Percentiles rank a stretch among this genome's conserved stretches.
Conservation (phyloP, 1,140 invertebrate genomes). For the Procambarus clarkii region DNA sequence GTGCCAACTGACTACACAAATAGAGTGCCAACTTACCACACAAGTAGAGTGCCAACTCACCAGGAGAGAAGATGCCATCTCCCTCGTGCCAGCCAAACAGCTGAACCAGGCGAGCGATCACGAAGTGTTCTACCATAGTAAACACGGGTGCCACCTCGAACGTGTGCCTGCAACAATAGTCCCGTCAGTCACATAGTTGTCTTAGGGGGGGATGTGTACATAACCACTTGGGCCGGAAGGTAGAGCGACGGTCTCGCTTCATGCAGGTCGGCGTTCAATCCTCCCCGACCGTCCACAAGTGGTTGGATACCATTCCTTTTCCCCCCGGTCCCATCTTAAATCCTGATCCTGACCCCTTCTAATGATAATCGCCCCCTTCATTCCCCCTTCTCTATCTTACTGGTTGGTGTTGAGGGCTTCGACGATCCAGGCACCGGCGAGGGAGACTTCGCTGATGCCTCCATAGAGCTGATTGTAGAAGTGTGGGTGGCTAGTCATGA, state of each 20-base stretch:
- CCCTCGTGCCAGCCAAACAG: constrained; percentile 47
- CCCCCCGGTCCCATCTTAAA: no score
- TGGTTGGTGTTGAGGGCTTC: constrained; percentile 91
- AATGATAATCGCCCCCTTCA: background rate
- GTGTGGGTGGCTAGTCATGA: constrained; percentile 83
- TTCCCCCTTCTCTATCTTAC: background rate
- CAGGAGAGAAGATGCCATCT: constrained; percentile 48
- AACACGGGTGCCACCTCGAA: constrained; percentile 42
- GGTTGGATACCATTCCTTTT: no score
- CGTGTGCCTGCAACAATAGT: constrained; percentile 10
- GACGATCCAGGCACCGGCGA: constrained; percentile 89
- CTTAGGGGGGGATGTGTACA: background rate
- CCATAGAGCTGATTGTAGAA: constrained; percentile 87
- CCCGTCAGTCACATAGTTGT: background rate
- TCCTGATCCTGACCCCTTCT: no score
- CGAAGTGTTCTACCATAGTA: constrained; percentile 24
- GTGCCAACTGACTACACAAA: no score
- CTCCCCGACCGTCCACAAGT: no score
- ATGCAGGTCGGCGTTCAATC: no score
- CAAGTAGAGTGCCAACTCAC: background rate
- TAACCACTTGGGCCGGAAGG: background rate
- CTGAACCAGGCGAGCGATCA: constrained; percentile 2
- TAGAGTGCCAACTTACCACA: no score
- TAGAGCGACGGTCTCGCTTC: no score
- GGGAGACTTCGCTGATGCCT: constrained; percentile 87